Evolutionary conservation across 2,113 vertebrate genomes (phyloP), one percentile per base, ranked within the genome.

Genomic region (Danionella cerebrum): DNA sequence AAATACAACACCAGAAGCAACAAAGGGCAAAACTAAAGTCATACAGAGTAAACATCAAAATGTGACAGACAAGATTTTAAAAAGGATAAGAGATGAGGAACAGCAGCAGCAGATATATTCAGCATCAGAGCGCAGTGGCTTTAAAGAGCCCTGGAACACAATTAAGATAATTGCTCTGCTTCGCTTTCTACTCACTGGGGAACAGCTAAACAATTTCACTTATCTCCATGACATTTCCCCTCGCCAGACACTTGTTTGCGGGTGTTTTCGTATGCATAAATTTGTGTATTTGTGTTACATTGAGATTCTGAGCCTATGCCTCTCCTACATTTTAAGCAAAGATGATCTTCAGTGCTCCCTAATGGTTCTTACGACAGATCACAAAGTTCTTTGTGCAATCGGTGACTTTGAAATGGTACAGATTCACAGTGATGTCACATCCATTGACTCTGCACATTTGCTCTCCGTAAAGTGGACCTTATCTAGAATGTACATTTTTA

Each of bases 191-290:
- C 68, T 76, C 73, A 67, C 70, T 31, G 16, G 71, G 64, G 75
- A 77, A 65, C 57, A 31, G 69, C 64, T 33, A 64, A 62, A 69
- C 66, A 67, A 54, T n/a, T 22, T 57, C 62, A 54, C 79, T 83
- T 79, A 79, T 79, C 77, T 78, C 10, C 12, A 69, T 80, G 76
- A 75, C 75, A 81, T 84, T 85, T 80, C 47, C 72, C 73, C 66
- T 72, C 55, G 38, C 29, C 10, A 67, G 55, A 31, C 18, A 9
- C 14, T 62, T 4, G 36, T 44, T 8, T 70, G 60, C n/a, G 55
- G 41, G 19, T 59, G 59, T 19, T 64, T 27, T 54, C 24, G 19
- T 44, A 22, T 16, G 48, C 11, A 22, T 12, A 2, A 53, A 18
- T 25, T 10, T 24, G 44, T 33, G 18, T 13, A 7, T 33, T 33